These are phyloP conservation scores for Aporophyla lueneburgensis DNA, from an alignment of 2,888 invertebrate genomes.

Conservation along the genomic window DNA sequence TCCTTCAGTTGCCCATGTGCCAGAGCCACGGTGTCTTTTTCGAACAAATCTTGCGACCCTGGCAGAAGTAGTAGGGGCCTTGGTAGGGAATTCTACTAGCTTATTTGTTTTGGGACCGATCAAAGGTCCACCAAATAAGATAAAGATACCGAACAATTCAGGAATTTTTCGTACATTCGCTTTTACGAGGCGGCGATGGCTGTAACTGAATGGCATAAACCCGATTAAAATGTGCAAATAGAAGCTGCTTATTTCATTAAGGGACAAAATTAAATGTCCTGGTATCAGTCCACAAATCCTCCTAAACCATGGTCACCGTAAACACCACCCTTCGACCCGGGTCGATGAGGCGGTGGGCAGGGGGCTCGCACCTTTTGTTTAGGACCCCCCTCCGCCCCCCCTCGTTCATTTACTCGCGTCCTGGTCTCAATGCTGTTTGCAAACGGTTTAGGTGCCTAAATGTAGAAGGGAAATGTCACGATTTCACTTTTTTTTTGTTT, in stretches of 20 bases:
- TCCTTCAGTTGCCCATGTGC: too few species aligned
- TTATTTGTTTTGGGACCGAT: not conserved
- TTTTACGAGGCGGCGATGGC: not conserved
- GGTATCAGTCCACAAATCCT: not conserved
- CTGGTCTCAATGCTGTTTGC: constrained; percentile 88
- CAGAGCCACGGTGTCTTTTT: too few species aligned
- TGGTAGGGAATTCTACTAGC: not conserved
- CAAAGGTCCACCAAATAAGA: not conserved
- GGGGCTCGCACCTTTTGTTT: constrained; percentile 90
- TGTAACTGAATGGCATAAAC: not conserved
- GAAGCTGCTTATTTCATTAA: not conserved
- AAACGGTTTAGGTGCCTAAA: constrained; percentile 90
- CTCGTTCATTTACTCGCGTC: constrained; percentile 86
- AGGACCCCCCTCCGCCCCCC: constrained; percentile 81
- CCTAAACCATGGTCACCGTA: constrained; percentile 67
- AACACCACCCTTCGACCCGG: constrained; percentile 78
- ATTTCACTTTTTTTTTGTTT: constrained; percentile 87
- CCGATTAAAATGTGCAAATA: not conserved
- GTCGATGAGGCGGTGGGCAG: constrained; percentile 82
- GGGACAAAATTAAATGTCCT: not conserved
- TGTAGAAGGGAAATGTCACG: constrained; percentile 88
- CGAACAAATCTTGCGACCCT: too few species aligned
- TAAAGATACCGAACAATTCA: not conserved
- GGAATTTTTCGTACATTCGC: not conserved
- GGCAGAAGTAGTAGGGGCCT: too few species aligned